A percentile compares a stretch with the other conserved stretches of the same genome.
Conservation (phyloP, 2,797 vertebrate species). For the Enteromius afrohamiltoni region DNA sequence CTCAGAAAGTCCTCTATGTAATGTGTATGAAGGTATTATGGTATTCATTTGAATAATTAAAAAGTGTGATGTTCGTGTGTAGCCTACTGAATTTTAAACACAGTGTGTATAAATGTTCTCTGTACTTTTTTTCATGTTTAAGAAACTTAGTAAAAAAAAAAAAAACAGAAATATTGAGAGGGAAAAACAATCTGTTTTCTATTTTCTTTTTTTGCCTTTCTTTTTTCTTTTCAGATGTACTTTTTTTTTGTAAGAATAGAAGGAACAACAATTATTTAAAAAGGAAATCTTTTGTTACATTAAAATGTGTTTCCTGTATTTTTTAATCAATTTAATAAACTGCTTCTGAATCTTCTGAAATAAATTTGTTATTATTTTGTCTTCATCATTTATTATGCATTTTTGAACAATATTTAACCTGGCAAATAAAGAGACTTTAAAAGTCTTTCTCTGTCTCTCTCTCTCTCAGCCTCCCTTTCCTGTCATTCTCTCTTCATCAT, state of each 20-base stretch:
- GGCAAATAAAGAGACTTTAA: neutral
- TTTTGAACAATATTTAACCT: neutral
- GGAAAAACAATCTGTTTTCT: neutral
- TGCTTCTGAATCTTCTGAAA: neutral
- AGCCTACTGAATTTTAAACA: no score
- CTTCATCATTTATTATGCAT: neutral
- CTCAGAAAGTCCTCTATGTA: neutral
- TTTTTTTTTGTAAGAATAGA: neutral
- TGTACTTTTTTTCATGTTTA: no score
- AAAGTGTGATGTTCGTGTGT: no score
- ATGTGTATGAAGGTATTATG: no score
- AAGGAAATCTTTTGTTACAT: neutral
- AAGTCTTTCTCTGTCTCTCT: constrained; percentile 10
- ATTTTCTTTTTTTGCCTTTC: neutral
- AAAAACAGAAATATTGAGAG: no score
- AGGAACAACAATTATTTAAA: neutral
- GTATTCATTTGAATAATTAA: no score
- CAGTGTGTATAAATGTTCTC: no score
- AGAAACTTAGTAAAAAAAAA: no score
- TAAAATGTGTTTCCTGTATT: neutral
- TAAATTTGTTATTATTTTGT: neutral
- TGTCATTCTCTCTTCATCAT: constrained; percentile 46
- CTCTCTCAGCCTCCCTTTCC: constrained; percentile 33
- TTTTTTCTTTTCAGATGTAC: neutral
- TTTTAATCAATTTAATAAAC: neutral